Base-by-base conservation (phyloP, 2,888 invertebrate species). In the Unio pictorum region DNA sequence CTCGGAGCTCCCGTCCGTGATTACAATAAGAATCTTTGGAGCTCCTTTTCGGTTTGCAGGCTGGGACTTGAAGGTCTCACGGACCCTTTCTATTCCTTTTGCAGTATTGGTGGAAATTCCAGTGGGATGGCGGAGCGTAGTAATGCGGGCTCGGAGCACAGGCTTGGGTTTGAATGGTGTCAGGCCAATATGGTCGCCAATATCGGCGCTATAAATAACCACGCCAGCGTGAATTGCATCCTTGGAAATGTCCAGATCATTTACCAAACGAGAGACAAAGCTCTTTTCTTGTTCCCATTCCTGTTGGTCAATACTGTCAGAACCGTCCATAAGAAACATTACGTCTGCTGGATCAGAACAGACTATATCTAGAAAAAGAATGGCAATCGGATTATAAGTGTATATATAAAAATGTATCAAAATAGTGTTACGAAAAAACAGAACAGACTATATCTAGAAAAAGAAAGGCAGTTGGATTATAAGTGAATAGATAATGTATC, bases 291-390 rank as follows among this genome's bases (percentile, higher is more conserved):
- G 77, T 64, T 72, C 71, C 86, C 86, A 86, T 67, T 85, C 82
- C 17, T 68, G 64, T 15, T 74, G 69, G 28, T 80, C 75, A 34
- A 86, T 85, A 64, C 83, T 84, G 76, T 84, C 81, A 5, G 82
- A 82, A n/a, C 84, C 86, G 67, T 86, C 84, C 26, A 86, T 54
- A 6, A 86, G 73, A 45, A 86, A 81, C 69, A 84, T 75, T 17
- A 86, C 78, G 66, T 86, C 86, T 0, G 83, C 86, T 2, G 86
- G 84, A 58, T 79, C 80, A 57, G 79, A 72, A 65, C 86, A 86
- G 64, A 79, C 77, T 30, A 84, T 64, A 17, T 72, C 86, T 86
- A 76, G 57, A 80, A 81, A n/a, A 20, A 45, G 60, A 55, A 6
- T 20, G 11, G 26, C 7, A 20, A 17, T 55, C 2, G 30, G 17